phyloP scores from a whole-genome alignment of 2,113 vertebrate species.

The Cranoglanis bouderius region DNA sequence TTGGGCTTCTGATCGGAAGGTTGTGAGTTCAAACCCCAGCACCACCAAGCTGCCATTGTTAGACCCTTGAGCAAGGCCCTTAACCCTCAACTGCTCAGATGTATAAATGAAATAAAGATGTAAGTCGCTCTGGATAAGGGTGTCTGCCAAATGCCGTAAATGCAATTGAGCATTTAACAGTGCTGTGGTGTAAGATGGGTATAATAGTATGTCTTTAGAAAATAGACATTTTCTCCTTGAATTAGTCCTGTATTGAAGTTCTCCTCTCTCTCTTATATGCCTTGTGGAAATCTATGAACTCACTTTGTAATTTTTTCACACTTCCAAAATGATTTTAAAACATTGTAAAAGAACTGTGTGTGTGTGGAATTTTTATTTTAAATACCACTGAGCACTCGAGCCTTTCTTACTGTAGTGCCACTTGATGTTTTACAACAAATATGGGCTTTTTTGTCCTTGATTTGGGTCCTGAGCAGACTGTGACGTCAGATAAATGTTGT shows the following conservation, averaged over 20 bases:
- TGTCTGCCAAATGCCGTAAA: too few species aligned
- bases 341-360: background rate
- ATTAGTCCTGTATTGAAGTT: background rate
- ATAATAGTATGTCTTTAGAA: background rate
- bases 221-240: background rate
- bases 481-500: conserved; percentile 18
- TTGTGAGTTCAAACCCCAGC: too few species aligned
- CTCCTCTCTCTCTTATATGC: background rate
- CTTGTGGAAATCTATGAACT: conserved; percentile 15
- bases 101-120: too few species aligned
- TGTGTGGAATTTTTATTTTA: background rate
- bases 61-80: too few species aligned
- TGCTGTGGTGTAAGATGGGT: background rate
- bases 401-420: conserved; percentile 6
- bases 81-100: too few species aligned
- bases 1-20: too few species aligned
- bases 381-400: conserved; percentile 28
- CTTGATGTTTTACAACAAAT: conserved; percentile 33
- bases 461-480: conserved; percentile 32
- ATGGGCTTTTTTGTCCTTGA: conserved; percentile 19
- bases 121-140: too few species aligned
- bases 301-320: background rate
- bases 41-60: too few species aligned
- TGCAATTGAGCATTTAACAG: background rate
- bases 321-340: conserved; percentile 3